These are phyloP conservation scores for Phallusia fumigata DNA, from an alignment of 23 tunicate species.

Conservation along the genomic window DNA sequence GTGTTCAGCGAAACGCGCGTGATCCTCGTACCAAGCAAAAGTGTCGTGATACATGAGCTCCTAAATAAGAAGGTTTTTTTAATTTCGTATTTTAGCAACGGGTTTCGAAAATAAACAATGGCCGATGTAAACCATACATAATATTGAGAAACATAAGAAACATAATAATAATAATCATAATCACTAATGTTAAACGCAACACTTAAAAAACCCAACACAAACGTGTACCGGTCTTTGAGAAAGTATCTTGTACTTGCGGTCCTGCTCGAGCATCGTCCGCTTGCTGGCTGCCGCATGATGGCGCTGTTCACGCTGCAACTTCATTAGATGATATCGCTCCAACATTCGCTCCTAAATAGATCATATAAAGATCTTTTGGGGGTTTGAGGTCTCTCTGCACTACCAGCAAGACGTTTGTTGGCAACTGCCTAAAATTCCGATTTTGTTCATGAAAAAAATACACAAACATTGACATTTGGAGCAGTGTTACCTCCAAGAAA, in stretches of 20 bases:
- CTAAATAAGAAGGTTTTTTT: conserved; percentile 11
- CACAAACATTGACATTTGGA: no score
- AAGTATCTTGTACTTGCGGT: conserved; percentile 48
- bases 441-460: no score
- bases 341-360: conserved; percentile 62
- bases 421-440: no score
- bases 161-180: no score
- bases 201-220: not conserved
- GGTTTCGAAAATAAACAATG: no score
- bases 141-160: no score
- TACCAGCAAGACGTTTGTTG: no score
- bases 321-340: conserved; percentile 58
- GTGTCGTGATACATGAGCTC: conserved; percentile 37
- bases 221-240: conserved; percentile 53
- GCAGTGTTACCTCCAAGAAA: no score
- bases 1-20: conserved; percentile 21
- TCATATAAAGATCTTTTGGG: no score
- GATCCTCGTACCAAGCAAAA: conserved; percentile 63
- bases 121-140: no score
- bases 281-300: conserved; percentile 43
- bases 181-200: not conserved
- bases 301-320: conserved; percentile 59
- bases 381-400: no score
- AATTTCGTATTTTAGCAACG: no score
- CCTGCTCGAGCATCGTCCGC: conserved; percentile 35